A percentile compares a stretch with the other conserved stretches of the same genome.
phyloP scores from a whole-genome alignment of 2,888 invertebrate species.

The Cancer borealis region DNA sequence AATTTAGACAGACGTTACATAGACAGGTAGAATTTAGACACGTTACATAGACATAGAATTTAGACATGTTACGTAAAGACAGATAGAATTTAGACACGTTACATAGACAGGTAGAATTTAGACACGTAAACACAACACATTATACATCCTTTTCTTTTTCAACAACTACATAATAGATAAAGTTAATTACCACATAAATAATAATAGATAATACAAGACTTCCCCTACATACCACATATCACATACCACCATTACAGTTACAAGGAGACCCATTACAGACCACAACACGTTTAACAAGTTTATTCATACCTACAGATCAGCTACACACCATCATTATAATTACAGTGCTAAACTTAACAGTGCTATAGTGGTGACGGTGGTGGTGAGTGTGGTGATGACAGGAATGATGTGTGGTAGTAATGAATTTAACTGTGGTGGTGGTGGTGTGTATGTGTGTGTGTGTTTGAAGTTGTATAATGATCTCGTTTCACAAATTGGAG shows the following conservation, averaged over 20 bases:
- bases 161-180: too few species aligned
- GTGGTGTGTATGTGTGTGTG: conserved; percentile 41
- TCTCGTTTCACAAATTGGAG: neutral
- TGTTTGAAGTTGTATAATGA: neutral
- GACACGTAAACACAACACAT: too few species aligned
- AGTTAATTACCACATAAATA: neutral
- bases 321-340: neutral
- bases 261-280: neutral
- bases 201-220: neutral
- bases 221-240: neutral
- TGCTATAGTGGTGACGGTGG: neutral
- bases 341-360: conserved; percentile 4
- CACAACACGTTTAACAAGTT: neutral
- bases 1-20: too few species aligned
- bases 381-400: neutral
- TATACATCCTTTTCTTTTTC: too few species aligned
- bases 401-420: neutral
- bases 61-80: too few species aligned
- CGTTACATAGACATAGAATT: too few species aligned
- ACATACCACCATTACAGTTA: neutral
- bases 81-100: too few species aligned
- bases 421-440: neutral
- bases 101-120: too few species aligned
- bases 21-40: too few species aligned
- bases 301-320: neutral